Conservation (phyloP, 1,140 invertebrate species). For the Cephus cinctus region DNA sequence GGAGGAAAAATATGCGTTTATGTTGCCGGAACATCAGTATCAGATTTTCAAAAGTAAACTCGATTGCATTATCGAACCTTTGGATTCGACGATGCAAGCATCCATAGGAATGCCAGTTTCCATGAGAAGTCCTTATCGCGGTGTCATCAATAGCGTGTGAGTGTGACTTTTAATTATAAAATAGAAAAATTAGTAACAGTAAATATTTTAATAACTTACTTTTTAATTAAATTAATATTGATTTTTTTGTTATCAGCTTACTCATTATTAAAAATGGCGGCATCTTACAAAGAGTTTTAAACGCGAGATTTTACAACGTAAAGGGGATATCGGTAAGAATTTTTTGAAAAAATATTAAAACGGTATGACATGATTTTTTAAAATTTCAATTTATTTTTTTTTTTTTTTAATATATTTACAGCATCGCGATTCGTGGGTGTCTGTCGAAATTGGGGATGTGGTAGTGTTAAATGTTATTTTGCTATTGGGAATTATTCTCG, state of each 20-base stretch:
- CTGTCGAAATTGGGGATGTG: constrained; percentile 39
- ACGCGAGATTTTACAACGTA: no score
- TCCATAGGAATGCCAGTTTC: constrained; percentile 46
- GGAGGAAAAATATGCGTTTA: constrained; percentile 46
- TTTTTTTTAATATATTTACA: constrained; percentile 15
- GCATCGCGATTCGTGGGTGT: constrained; percentile 24
- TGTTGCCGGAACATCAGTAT: constrained; percentile 45
- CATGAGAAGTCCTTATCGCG: constrained; percentile 39
- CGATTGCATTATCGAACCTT: constrained; percentile 41
- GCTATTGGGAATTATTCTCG: constrained; percentile 18
- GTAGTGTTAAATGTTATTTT: constrained; percentile 37
- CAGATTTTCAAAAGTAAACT: constrained; percentile 35
- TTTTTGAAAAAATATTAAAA: no score
- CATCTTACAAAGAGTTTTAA: neutral
- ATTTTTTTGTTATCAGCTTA: neutral
- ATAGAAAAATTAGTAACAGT: neutral
- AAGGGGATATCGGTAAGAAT: no score
- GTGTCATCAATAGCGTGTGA: constrained; percentile 47
- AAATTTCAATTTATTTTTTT: constrained; percentile 3
- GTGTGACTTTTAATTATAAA: constrained; percentile 11
- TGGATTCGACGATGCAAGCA: constrained; percentile 45
- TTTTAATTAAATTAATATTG: constrained; percentile 6
- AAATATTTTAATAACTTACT: constrained; percentile 5
- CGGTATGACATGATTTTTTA: neutral
- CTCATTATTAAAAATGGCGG: neutral